Base-by-base conservation (phyloP, 1,140 invertebrate species). In the Drosophila ohnishii region DNA sequence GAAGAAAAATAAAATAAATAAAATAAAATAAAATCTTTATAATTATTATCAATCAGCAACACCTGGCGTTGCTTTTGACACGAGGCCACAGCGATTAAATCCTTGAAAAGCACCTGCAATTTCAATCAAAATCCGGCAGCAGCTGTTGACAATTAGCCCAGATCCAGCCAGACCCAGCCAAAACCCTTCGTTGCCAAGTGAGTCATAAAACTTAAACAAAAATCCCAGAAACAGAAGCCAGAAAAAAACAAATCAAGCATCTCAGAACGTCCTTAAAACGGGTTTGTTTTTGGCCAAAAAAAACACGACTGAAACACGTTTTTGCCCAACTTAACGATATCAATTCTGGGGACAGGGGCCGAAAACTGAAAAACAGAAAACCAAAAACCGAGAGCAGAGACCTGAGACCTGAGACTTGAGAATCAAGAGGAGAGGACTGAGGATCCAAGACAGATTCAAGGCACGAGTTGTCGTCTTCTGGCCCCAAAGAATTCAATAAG, bases 231-330 rank as follows among this genome's bases (percentile, higher is more conserved):
- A 53, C 55, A 35, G 44, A 51, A 70, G 28, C 25, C 45, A 37
- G 19, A 37, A 37, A 37, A 35, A 37, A 25, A 47, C 30, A 73
- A 22, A 30, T 45, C 19, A 47, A 45, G n/a, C 59, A 8, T 40
- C 37, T 9, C 14, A 62, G 60, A 82, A 80, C 75, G 60, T 86
- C 82, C 82, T 86, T 86, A 75, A 86, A 86, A 86, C 82, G 11
- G 55, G 82, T 85, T 86, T 77, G 32, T 50, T 67, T 40, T 42
- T 42, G 39, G 59, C 77, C 73, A 83, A 75, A 84, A 62, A 62
- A 72, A 28, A 28, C 25, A 28, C 5, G 5, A 34, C 48, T 16
- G 30, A 86, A 86, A 86, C 82, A 87, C 78, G 82, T 86, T 86
- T 87, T 58, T 35, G 56, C 45, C 73, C 59, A 78, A 75, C 69